These are phyloP conservation scores for Anarhynchus alexandrinus DNA, from an alignment of 2,113 vertebrate species.

Conservation along the genomic window DNA sequence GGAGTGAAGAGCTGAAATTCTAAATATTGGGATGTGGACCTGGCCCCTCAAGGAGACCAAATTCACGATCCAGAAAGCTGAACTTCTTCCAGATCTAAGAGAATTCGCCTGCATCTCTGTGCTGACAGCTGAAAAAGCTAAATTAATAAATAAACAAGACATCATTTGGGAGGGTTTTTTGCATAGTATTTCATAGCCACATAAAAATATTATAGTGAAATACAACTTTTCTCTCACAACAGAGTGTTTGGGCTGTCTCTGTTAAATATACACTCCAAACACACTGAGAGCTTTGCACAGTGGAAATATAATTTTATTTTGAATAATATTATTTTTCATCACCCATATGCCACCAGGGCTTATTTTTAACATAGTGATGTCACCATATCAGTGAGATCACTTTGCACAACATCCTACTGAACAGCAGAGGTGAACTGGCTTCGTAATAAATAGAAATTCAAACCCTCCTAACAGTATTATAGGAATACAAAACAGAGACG, in stretches of 20 bases:
- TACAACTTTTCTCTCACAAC: neutral
- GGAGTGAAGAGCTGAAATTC: neutral
- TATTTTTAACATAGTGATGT: conserved; percentile 43
- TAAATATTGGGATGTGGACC: neutral
- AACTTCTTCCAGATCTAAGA: neutral
- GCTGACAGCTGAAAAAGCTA: neutral
- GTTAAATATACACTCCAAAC: neutral
- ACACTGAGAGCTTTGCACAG: neutral
- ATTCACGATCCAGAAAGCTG: neutral
- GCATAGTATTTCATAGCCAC: neutral
- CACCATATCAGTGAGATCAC: conserved; percentile 22
- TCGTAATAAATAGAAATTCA: neutral
- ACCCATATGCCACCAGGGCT: neutral
- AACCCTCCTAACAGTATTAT: neutral
- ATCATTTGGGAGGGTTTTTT: neutral
- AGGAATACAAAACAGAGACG: neutral
- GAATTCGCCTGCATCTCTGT: neutral
- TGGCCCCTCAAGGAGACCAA: neutral
- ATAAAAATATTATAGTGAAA: conserved; percentile 20
- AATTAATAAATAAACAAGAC: conserved; percentile 16
- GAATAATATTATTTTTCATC: conserved; percentile 16
- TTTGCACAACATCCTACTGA: neutral
- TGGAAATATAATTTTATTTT: conserved; percentile 36
- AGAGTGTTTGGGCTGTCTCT: neutral
- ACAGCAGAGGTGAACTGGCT: conserved; percentile 1